Evolutionary conservation across 2,888 invertebrate species (phyloP).

Genomic region (Dusona sp.): DNA sequence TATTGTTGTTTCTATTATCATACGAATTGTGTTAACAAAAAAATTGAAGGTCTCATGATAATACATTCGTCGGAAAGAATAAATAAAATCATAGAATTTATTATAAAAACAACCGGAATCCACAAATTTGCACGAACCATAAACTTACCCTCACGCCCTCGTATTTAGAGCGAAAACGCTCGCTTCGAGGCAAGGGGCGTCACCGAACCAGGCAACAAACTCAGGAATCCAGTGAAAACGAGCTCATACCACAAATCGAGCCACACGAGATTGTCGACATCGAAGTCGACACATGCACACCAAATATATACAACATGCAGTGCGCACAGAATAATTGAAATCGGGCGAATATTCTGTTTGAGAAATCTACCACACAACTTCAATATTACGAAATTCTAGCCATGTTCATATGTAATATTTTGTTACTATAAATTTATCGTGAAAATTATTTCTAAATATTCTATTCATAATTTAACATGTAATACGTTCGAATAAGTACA

Average conservation of each 20-base stretch:
- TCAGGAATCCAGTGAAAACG: slow-evolving; percentile 30
- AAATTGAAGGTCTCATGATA: not conserved
- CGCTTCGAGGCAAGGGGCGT: slow-evolving; percentile 16
- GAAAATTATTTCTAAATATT: not conserved
- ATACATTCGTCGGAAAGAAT: not conserved
- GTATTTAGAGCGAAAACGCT: slow-evolving; percentile 7
- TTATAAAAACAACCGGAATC: slow-evolving; percentile 14
- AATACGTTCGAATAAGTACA: not conserved
- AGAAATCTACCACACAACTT: not conserved
- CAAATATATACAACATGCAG: not conserved
- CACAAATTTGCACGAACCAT: not conserved
- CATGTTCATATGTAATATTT: not conserved
- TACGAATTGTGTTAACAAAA: too few species aligned
- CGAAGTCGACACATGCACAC: slow-evolving; percentile 20
- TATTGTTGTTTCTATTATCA: too few species aligned
- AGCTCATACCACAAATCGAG: slow-evolving; percentile 36
- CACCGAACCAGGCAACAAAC: slow-evolving; percentile 13
- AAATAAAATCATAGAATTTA: not conserved
- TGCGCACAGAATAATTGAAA: slow-evolving; percentile 24
- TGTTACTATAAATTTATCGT: not conserved
- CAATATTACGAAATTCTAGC: not conserved
- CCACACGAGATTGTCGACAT: slow-evolving; percentile 24
- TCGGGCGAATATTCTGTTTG: slow-evolving; percentile 22
- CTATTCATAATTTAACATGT: not conserved
- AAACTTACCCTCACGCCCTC: slow-evolving; percentile 12